Percentiles rank a stretch among this genome's conserved stretches.
These are phyloP conservation scores for Chinchilla lanigera DNA, from an alignment of 2,113 vertebrate species.

Conservation along the genomic window DNA sequence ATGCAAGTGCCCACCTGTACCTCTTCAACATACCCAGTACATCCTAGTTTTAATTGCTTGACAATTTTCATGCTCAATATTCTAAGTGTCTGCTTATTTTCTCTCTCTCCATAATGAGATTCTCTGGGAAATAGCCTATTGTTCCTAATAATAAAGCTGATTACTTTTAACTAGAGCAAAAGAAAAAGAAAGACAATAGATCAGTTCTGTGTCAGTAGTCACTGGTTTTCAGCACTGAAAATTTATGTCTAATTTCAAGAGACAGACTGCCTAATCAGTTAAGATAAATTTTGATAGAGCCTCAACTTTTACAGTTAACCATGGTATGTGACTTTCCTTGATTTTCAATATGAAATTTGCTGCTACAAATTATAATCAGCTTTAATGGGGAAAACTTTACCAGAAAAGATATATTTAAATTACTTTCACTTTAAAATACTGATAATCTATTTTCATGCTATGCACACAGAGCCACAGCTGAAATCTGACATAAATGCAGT, in stretches of 20 bases:
- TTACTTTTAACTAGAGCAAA: neutral
- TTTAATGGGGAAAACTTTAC: constrained; percentile 61
- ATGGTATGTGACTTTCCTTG: constrained; percentile 61
- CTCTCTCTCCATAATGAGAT: neutral
- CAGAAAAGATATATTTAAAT: constrained; percentile 61
- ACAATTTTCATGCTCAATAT: neutral
- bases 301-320: constrained; percentile 66
- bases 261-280: constrained; percentile 46
- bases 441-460: constrained; percentile 37
- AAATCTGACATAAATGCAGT: constrained; percentile 48
- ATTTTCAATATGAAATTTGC: constrained; percentile 73
- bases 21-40: neutral
- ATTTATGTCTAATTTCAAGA: constrained; percentile 57
- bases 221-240: neutral
- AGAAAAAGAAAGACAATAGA: neutral
- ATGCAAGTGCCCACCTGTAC: neutral
- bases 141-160: neutral
- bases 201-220: neutral
- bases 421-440: constrained; percentile 49
- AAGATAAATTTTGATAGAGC: constrained; percentile 62
- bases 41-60: neutral
- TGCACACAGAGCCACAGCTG: neutral
- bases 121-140: neutral
- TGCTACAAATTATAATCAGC: constrained; percentile 74
- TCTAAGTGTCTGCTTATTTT: neutral